Percentiles rank a stretch among this genome's conserved stretches.
phyloP scores from a whole-genome alignment of 2,888 invertebrate genomes.

The Dryocosmus kuriphilus region DNA sequence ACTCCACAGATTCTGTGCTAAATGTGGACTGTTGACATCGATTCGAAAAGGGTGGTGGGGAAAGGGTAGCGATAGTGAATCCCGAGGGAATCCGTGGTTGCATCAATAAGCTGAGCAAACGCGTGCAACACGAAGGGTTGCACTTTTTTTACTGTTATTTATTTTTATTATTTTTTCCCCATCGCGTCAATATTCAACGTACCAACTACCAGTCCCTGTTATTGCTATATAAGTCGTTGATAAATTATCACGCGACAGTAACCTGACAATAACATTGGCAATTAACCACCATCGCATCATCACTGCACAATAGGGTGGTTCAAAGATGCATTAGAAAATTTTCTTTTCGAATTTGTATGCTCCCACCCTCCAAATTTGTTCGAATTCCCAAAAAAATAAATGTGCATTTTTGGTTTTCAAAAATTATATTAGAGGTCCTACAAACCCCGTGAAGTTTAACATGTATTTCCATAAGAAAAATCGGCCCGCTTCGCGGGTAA shows the following conservation, averaged over 20 bases:
- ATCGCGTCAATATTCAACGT: background rate
- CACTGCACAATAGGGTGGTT: background rate
- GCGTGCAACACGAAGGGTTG: constrained; percentile 8
- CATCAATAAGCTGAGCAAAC: constrained; percentile 1
- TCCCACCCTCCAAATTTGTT: too few relatives aligned
- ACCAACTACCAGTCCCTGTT: background rate
- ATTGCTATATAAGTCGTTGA: constrained; percentile 13
- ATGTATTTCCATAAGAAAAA: too few relatives aligned
- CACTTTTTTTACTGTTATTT: too few relatives aligned
- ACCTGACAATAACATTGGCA: background rate
- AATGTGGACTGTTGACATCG: constrained; percentile 12
- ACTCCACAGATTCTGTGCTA: background rate
- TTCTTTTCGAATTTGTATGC: too few relatives aligned
- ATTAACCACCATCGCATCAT: background rate
- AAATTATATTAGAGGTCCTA: too few relatives aligned
- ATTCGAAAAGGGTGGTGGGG: background rate
- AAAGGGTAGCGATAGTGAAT: background rate
- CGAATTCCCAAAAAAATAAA: too few relatives aligned
- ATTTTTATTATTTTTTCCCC: too few relatives aligned
- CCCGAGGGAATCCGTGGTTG: background rate
- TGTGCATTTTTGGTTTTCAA: too few relatives aligned
- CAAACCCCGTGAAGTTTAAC: too few relatives aligned
- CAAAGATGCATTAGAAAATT: too few relatives aligned
- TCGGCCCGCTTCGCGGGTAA: too few relatives aligned
- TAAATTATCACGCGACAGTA: constrained; percentile 6